Evolutionary conservation across 1,140 invertebrate species (phyloP).

Genomic region (Lordiphosa stackelbergi): DNA sequence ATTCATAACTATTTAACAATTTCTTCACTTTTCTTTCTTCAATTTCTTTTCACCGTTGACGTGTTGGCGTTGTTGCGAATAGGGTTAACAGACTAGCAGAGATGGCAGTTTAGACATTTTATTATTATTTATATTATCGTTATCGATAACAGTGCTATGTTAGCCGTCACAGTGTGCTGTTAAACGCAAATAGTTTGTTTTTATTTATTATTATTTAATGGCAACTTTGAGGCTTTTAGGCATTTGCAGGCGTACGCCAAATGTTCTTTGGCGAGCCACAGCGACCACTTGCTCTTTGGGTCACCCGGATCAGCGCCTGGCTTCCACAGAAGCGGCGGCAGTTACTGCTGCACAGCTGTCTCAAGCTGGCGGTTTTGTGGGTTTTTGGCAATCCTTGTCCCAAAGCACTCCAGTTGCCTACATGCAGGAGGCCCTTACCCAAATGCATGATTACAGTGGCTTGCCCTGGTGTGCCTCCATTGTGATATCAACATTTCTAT

Average conservation of each 20-base stretch:
- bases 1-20: conserved; percentile 53
- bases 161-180: no score
- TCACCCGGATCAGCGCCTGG: conserved; percentile 26
- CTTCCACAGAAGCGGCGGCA: conserved; percentile 49
- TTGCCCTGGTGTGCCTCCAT: conserved; percentile 92
- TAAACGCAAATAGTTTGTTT: no score
- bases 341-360: conserved; percentile 20
- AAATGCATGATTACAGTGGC: conserved; percentile 84
- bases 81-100: no score
- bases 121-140: no score
- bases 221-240: no score
- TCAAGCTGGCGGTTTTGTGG: conserved; percentile 34
- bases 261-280: neutral
- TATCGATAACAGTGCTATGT: no score
- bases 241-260: no score
- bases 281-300: neutral
- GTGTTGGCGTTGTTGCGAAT: no score
- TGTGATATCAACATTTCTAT: conserved; percentile 82
- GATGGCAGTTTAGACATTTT: no score
- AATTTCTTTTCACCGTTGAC: no score
- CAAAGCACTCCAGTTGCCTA: conserved; percentile 83
- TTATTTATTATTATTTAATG: no score
- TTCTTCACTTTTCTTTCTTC: no score
- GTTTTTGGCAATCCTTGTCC: conserved; percentile 79
- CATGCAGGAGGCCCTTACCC: conserved; percentile 82